These are phyloP conservation scores for Palythoa grandis DNA, from an alignment of 92 coral and sea anemone genomes.

Conservation along the genomic window DNA sequence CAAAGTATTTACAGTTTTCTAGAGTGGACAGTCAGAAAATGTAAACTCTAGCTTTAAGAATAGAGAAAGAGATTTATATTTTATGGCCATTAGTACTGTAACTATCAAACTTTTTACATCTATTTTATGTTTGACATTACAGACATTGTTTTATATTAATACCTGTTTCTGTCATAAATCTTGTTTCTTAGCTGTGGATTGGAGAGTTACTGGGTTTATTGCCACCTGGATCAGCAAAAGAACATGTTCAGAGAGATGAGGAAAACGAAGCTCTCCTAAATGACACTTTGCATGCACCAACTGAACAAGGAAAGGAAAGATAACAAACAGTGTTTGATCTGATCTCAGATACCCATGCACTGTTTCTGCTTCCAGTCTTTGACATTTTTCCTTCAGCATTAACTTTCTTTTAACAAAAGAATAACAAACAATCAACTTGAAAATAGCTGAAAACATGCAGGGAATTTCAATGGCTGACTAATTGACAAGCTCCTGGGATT, in stretches of 20 bases:
- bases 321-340: neutral
- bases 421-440: neutral
- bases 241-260: conserved; percentile 3
- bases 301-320: neutral
- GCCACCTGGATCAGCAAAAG: conserved; percentile 27
- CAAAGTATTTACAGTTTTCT: too few relatives aligned
- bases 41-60: too few relatives aligned
- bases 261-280: conserved; percentile 31
- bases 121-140: too few relatives aligned
- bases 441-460: neutral
- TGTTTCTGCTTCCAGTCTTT: neutral
- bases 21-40: too few relatives aligned
- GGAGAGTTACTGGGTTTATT: conserved; percentile 24
- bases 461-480: too few relatives aligned
- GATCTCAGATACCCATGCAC: neutral
- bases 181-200: conserved; percentile 9
- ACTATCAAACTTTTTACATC: too few relatives aligned
- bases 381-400: neutral
- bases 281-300: conserved; percentile 27
- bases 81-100: too few relatives aligned
- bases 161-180: neutral
- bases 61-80: too few relatives aligned
- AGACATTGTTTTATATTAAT: too few relatives aligned
- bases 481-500: too few relatives aligned
- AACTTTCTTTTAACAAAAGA: neutral